phyloP scores from a whole-genome alignment of 1,140 invertebrate species.

The Drosophila arizonae region DNA sequence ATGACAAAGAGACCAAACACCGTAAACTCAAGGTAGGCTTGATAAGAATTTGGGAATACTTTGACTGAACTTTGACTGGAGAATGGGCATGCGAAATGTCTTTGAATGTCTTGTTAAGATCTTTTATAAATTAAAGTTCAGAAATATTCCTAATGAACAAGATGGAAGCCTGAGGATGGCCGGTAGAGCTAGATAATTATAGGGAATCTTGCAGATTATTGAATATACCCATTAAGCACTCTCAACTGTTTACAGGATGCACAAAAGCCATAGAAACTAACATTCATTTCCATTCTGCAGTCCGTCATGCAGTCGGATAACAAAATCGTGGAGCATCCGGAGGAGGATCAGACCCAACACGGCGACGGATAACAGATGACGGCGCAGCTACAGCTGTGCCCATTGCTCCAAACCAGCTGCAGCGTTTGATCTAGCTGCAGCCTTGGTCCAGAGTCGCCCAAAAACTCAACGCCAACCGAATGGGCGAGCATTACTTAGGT shows the following conservation, averaged over 20 bases:
- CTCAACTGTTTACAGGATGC: background rate
- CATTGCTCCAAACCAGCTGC: constrained; percentile 32
- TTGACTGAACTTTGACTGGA: no score
- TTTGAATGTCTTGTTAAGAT: no score
- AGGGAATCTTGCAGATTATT: no score
- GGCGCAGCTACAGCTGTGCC: constrained; percentile 36
- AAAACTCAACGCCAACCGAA: background rate
- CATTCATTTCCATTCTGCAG: constrained; percentile 13
- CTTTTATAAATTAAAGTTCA: no score
- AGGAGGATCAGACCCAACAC: constrained; percentile 75
- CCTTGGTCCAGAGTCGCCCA: background rate
- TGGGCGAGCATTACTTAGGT: background rate
- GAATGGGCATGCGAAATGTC: no score
- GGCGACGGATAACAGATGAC: constrained; percentile 57
- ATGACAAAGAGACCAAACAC: constrained; percentile 71
- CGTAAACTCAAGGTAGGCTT: constrained; percentile 65
- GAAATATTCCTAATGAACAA: no score
- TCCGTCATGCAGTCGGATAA: constrained; percentile 14
- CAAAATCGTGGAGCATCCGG: constrained; percentile 68
- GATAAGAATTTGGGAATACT: background rate
- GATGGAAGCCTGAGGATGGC: no score
- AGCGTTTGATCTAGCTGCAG: background rate
- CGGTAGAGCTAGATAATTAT: no score
- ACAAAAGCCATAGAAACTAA: no score
- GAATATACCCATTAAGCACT: no score